phyloP scores from a whole-genome alignment of 2,888 invertebrate species.

The Drosophila fungiperda region DNA sequence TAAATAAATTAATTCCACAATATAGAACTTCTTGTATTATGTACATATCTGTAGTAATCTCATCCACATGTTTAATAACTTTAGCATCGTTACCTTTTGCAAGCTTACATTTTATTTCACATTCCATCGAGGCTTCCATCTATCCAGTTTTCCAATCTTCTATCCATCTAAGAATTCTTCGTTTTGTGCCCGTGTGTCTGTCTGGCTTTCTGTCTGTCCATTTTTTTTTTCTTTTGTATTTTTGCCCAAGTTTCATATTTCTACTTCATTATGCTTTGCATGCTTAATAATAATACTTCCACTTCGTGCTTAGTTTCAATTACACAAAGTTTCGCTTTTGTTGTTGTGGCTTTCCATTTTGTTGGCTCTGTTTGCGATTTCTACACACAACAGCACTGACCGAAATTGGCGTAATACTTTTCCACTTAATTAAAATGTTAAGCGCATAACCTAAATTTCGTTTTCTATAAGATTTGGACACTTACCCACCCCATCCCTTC shows the following conservation, averaged over 20 bases:
- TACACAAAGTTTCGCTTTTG: conserved; percentile 78
- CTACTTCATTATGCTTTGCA: conserved; percentile 79
- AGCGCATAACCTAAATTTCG: conserved; percentile 79
- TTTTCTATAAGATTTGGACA: conserved; percentile 45
- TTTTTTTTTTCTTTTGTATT: conserved; percentile 17
- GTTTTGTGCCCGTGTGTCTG: conserved; percentile 32
- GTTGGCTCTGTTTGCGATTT: conserved; percentile 71
- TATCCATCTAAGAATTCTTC: conserved; percentile 20
- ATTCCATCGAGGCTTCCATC: conserved; percentile 11
- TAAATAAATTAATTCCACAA: neutral
- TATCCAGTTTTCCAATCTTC: conserved; percentile 14
- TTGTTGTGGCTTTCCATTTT: conserved; percentile 77
- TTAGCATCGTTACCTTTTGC: conserved; percentile 35
- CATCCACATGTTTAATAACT: conserved; percentile 19
- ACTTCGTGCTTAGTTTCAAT: conserved; percentile 78
- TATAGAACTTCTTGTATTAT: conserved; percentile 2
- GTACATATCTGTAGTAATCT: conserved; percentile 8
- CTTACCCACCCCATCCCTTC: neutral
- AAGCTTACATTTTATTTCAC: conserved; percentile 13
- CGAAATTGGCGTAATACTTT: conserved; percentile 78
- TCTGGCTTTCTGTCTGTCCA: conserved; percentile 19
- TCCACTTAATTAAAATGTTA: conserved; percentile 80
- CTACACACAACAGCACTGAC: conserved; percentile 66
- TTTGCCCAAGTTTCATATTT: conserved; percentile 72
- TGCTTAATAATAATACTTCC: conserved; percentile 80